phyloP scores from a whole-genome alignment of 2,888 invertebrate genomes.

The Tryphoninae sp. region DNA sequence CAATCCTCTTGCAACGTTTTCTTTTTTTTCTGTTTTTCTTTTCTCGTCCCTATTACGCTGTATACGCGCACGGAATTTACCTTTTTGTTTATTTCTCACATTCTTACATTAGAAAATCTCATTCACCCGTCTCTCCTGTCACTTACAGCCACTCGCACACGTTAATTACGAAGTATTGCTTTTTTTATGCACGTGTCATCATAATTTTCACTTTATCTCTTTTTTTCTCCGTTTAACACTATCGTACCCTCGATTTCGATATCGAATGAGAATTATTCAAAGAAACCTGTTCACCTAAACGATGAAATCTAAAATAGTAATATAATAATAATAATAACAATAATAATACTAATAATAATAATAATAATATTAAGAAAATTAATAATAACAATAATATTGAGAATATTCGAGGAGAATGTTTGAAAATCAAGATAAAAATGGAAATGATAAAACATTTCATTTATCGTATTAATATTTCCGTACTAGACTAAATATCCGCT shows the following conservation, averaged over 20 bases:
- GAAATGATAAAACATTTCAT: neutral
- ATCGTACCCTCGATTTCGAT: constrained; percentile 24
- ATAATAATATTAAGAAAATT: constrained; percentile 14
- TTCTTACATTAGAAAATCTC: constrained; percentile 49
- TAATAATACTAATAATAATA: constrained; percentile 29
- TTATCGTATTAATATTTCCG: constrained; percentile 25
- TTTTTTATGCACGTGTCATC: constrained; percentile 83
- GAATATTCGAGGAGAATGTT: constrained; percentile 18
- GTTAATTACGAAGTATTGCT: constrained; percentile 89
- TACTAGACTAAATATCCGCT: constrained; percentile 24
- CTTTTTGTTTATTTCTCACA: constrained; percentile 31
- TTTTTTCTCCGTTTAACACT: neutral
- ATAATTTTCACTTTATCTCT: constrained; percentile 35
- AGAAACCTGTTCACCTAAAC: neutral
- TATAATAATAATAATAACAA: constrained; percentile 16
- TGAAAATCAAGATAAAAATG: constrained; percentile 1
- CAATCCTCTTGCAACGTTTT: constrained; percentile 26
- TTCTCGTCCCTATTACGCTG: constrained; percentile 58
- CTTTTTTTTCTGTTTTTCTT: constrained; percentile 58
- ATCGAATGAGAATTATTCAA: neutral
- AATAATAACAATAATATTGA: constrained; percentile 30
- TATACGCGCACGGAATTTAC: constrained; percentile 24
- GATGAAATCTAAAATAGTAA: neutral
- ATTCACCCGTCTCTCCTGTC: constrained; percentile 45
- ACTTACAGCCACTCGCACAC: constrained; percentile 70